Evolutionary conservation across 2,113 vertebrate genomes (phyloP).

Genomic region (Murina feae): DNA sequence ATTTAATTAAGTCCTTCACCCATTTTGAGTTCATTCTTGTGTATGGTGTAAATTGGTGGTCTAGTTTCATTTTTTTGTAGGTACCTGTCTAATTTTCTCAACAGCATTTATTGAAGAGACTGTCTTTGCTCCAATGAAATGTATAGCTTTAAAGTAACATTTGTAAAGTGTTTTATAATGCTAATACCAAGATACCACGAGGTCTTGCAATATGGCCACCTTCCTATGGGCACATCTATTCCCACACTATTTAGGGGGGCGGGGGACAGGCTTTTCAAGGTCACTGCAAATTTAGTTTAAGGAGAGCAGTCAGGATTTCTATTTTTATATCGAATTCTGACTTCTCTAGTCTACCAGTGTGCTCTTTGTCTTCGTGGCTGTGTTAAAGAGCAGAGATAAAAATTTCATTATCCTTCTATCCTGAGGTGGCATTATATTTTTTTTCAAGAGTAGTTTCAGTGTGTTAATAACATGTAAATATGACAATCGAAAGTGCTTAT

Average conservation of each 20-base stretch:
- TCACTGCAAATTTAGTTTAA: background rate
- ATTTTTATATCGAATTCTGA: background rate
- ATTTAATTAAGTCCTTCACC: too few species aligned
- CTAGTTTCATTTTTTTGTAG: too few species aligned
- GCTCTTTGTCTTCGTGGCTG: constrained; percentile 16
- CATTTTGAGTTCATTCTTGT: too few species aligned
- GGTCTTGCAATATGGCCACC: rapidly evolving
- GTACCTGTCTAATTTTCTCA: too few species aligned
- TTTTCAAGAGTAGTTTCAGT: constrained; percentile 47
- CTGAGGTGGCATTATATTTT: constrained; percentile 32
- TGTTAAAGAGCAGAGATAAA: constrained; percentile 44
- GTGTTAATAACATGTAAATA: constrained; percentile 51
- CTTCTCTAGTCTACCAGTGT: background rate
- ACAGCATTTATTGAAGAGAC: too few species aligned
- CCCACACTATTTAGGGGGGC: background rate
- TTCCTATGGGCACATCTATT: background rate
- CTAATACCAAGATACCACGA: background rate
- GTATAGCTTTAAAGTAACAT: background rate
- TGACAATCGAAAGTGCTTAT: background rate
- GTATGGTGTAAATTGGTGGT: too few species aligned
- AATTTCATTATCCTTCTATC: background rate
- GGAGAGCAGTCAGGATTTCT: background rate
- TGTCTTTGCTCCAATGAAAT: background rate
- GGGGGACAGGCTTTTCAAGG: background rate
- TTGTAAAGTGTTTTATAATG: background rate